Conservation (phyloP, 2,113 vertebrate genomes). For the Oceanodroma tethys region DNA sequence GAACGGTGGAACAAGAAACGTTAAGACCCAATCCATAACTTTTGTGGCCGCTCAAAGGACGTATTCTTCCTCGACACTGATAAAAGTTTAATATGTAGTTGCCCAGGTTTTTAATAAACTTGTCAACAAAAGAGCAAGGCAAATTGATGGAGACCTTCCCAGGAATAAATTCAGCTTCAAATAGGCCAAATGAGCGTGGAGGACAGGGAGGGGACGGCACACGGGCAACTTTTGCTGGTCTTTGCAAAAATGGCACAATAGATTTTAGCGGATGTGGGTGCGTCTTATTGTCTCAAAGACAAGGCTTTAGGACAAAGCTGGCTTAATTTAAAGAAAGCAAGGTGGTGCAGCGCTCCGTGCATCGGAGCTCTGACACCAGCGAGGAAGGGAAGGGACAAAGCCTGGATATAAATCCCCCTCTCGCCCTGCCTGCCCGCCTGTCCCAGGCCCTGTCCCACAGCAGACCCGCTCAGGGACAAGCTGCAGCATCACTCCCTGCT, state of each 20-base stretch:
- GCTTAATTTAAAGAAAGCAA: neutral
- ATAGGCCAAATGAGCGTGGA: constrained; percentile 45
- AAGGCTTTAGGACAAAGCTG: neutral
- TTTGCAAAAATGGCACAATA: constrained; percentile 68
- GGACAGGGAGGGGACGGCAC: constrained; percentile 7
- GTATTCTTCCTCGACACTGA: constrained; percentile 67
- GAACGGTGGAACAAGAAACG: neutral
- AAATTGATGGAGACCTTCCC: constrained; percentile 76
- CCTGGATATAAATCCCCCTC: neutral
- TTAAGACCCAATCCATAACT: constrained; percentile 57
- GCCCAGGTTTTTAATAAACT: constrained; percentile 82
- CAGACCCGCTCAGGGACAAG: neutral
- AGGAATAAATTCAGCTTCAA: constrained; percentile 70
- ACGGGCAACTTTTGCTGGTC: constrained; percentile 55
- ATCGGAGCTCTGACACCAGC: neutral
- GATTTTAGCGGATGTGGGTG: neutral
- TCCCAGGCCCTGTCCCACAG: fast-evolving
- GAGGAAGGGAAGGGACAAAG: neutral
- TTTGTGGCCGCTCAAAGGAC: constrained; percentile 48
- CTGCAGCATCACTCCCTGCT: neutral
- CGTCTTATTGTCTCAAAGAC: constrained; percentile 13
- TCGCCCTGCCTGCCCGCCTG: neutral
- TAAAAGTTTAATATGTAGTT: constrained; percentile 74
- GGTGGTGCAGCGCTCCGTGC: too few relatives aligned
- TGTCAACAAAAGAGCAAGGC: constrained; percentile 75